Conservation (phyloP, 1,140 invertebrate species). For the Neodiprion fabricii region DNA sequence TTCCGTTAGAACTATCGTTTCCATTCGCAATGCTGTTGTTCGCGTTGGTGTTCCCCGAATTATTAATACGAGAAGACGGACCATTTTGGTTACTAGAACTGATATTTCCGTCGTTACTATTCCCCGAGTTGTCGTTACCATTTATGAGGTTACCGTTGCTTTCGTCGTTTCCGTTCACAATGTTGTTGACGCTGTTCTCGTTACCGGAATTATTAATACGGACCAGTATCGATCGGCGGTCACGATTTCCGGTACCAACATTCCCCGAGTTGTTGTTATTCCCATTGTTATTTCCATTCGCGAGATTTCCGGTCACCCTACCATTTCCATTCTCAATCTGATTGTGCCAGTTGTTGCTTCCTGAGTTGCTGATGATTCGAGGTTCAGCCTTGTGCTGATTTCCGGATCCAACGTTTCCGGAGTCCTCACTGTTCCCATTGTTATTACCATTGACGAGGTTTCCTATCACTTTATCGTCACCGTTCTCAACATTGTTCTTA, state of each 20-base stretch:
- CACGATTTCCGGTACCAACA: background rate
- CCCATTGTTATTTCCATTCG: slow-evolving; percentile 24
- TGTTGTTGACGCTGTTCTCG: slow-evolving; percentile 11
- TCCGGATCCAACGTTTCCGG: slow-evolving; percentile 19
- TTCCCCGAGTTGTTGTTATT: slow-evolving; percentile 24
- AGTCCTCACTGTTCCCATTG: slow-evolving; percentile 16
- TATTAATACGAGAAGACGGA: slow-evolving; percentile 9
- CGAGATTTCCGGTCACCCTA: slow-evolving; percentile 8
- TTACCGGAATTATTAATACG: slow-evolving; percentile 21
- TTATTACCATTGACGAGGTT: slow-evolving; percentile 23
- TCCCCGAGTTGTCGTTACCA: slow-evolving; percentile 17
- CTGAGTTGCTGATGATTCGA: background rate
- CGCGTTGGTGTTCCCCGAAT: slow-evolving; percentile 13
- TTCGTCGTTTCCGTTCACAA: slow-evolving; percentile 17
- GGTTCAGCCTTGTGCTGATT: background rate
- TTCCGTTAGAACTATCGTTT: slow-evolving; percentile 15
- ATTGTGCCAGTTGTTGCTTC: background rate
- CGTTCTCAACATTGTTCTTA: slow-evolving; percentile 18
- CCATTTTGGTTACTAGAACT: background rate
- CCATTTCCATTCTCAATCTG: background rate
- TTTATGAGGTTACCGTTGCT: slow-evolving; percentile 20
- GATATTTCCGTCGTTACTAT: slow-evolving; percentile 16
- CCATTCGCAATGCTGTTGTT: slow-evolving; percentile 17
- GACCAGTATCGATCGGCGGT: background rate
- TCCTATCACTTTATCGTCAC: slow-evolving; percentile 10